A percentile compares a stretch with the other conserved stretches of the same genome.
These are phyloP conservation scores for Volucella inflata DNA, from an alignment of 2,888 invertebrate species.

Conservation along the genomic window DNA sequence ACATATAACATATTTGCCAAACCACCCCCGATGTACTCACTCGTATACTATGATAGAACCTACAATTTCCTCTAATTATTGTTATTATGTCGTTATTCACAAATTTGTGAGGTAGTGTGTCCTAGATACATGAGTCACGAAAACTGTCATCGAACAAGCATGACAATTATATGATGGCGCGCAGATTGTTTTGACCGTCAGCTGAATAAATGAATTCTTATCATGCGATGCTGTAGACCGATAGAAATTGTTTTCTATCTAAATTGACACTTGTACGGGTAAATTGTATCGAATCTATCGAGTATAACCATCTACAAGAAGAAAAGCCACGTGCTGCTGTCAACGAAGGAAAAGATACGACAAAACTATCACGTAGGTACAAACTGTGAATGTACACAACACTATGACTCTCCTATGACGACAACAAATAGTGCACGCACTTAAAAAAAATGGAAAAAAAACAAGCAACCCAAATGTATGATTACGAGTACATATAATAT, in stretches of 20 bases:
- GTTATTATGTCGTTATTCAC: constrained; percentile 41
- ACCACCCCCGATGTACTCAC: neutral
- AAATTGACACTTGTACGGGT: neutral
- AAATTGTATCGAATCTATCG: too few species aligned
- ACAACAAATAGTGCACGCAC: constrained; percentile 52
- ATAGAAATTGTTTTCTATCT: neutral
- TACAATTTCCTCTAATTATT: constrained; percentile 37
- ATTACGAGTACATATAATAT: too few species aligned
- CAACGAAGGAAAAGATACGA: constrained; percentile 19
- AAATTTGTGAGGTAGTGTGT: constrained; percentile 22
- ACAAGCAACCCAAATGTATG: neutral
- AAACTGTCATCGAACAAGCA: constrained; percentile 42
- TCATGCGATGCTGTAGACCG: constrained; percentile 21
- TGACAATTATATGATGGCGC: constrained; percentile 29
- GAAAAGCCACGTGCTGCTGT: neutral
- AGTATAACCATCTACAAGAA: neutral
- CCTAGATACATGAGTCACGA: constrained; percentile 46
- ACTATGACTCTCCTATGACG: constrained; percentile 26
- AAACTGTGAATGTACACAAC: constrained; percentile 35
- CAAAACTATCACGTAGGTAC: constrained; percentile 49
- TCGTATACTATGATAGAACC: too few species aligned
- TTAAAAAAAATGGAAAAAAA: neutral
- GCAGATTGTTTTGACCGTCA: constrained; percentile 34
- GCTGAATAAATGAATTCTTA: constrained; percentile 35
- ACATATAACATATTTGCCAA: neutral